Percentiles rank a stretch among this genome's conserved stretches.
Evolutionary conservation across 1,140 invertebrate genomes (phyloP).

Genomic region (Cotesia glomerata): DNA sequence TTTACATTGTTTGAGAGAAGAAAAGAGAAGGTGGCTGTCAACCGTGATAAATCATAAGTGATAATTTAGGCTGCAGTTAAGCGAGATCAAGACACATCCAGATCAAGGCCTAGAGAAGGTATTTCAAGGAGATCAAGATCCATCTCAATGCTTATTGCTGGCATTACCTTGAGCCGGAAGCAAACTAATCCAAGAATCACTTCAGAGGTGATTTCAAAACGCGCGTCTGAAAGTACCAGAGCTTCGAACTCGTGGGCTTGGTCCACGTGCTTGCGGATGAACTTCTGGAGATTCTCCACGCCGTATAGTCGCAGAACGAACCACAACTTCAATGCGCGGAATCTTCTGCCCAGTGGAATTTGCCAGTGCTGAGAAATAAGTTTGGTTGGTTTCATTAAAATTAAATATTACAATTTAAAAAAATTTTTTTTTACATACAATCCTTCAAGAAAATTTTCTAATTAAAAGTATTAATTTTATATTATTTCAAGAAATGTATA

Average conservation of each 20-base stretch:
- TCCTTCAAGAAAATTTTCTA: too few relatives aligned
- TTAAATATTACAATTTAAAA: not conserved
- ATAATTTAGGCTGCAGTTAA: too few relatives aligned
- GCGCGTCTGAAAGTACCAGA: conserved; percentile 70
- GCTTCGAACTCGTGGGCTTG: conserved; percentile 86
- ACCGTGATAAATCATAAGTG: not conserved
- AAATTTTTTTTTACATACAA: not conserved
- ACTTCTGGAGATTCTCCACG: conserved; percentile 83
- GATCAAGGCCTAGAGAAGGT: conserved; percentile 14
- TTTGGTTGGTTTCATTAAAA: conserved; percentile 50
- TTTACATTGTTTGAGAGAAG: not conserved
- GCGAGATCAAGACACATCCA: not conserved
- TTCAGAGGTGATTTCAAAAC: conserved; percentile 88
- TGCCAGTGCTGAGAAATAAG: conserved; percentile 83
- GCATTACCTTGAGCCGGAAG: conserved; percentile 83
- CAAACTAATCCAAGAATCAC: conserved; percentile 92
- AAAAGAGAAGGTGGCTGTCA: not conserved
- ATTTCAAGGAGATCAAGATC: conserved; percentile 19
- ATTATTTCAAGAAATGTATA: too few relatives aligned
- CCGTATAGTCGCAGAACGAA: conserved; percentile 94
- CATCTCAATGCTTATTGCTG: not conserved
- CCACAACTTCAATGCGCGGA: conserved; percentile 95
- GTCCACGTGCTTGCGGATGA: conserved; percentile 80
- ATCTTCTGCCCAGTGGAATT: conserved; percentile 93
- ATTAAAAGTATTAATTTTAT: too few relatives aligned